A percentile compares a stretch with the other conserved stretches of the same genome.
Conservation (phyloP, 2,113 vertebrate species). For the Pluvianellus socialis region DNA sequence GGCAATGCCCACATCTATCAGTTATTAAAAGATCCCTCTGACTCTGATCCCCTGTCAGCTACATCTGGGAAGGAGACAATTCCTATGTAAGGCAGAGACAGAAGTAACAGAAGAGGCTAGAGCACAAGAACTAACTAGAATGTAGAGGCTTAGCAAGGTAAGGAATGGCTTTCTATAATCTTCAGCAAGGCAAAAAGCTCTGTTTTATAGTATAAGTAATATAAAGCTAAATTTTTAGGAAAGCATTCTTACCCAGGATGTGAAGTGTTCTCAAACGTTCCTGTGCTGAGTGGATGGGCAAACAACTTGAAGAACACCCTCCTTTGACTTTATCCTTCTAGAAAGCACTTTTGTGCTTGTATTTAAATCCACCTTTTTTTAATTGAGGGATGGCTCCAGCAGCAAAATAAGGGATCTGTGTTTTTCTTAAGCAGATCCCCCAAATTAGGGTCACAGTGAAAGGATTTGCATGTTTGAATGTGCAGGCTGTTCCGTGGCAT, state of each 20-base stretch:
- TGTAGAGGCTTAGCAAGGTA: not conserved
- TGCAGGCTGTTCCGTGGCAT: not conserved
- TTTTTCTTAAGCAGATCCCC: not conserved
- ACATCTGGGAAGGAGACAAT: not conserved
- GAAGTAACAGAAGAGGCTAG: not conserved
- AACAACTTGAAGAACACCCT: not conserved
- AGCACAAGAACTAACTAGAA: not conserved
- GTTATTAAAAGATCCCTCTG: not conserved
- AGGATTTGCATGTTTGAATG: not conserved
- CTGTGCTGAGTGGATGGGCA: not conserved
- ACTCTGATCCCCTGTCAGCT: not conserved
- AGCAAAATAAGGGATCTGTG: not conserved
- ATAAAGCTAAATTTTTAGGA: not conserved
- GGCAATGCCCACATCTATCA: not conserved
- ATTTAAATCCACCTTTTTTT: not conserved
- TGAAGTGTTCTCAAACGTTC: not conserved
- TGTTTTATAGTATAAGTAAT: not conserved
- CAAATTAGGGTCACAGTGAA: not conserved
- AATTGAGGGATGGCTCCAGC: not conserved
- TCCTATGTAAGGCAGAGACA: not conserved
- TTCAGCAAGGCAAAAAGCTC: not conserved
- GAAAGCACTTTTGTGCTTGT: not conserved
- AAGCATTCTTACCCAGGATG: not conserved
- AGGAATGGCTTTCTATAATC: not conserved
- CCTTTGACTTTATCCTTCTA: not conserved